A percentile compares a stretch with the other conserved stretches of the same genome.
These are phyloP conservation scores for Leptothorax acervorum DNA, from an alignment of 2,888 invertebrate genomes.

Conservation along the genomic window DNA sequence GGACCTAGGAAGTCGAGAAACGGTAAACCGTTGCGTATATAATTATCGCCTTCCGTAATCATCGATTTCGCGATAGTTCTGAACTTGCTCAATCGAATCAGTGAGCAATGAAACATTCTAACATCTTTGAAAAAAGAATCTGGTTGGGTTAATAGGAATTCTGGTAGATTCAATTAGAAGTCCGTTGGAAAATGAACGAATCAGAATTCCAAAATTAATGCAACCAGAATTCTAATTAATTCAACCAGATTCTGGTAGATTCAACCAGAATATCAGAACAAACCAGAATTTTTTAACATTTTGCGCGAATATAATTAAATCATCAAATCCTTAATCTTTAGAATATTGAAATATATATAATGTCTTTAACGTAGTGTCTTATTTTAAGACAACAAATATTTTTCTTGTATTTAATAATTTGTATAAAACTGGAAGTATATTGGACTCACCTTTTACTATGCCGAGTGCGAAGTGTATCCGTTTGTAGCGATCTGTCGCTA, in stretches of 20 bases:
- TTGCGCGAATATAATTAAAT: too few species aligned
- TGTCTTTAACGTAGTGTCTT: neutral
- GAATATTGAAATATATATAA: too few species aligned
- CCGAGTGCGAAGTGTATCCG: constrained; percentile 81
- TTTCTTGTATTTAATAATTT: neutral
- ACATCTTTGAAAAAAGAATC: too few species aligned
- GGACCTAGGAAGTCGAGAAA: constrained; percentile 20
- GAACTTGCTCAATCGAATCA: neutral
- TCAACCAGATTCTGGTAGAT: too few species aligned
- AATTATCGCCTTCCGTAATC: neutral
- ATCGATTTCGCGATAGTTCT: neutral
- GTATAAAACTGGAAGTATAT: neutral
- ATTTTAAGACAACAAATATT: neutral
- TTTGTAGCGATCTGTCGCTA: constrained; percentile 78
- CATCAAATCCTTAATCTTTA: too few species aligned
- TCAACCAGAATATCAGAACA: too few species aligned
- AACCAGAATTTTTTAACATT: too few species aligned
- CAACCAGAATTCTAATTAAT: too few species aligned
- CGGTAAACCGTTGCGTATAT: constrained; percentile 12
- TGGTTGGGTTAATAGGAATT: too few species aligned
- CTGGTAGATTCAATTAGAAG: too few species aligned
- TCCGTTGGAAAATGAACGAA: too few species aligned
- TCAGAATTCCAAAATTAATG: too few species aligned
- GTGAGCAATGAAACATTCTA: neutral
- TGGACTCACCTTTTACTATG: constrained; percentile 83